Conservation (phyloP, 2,113 vertebrate genomes). For the Pelusios castaneus region DNA sequence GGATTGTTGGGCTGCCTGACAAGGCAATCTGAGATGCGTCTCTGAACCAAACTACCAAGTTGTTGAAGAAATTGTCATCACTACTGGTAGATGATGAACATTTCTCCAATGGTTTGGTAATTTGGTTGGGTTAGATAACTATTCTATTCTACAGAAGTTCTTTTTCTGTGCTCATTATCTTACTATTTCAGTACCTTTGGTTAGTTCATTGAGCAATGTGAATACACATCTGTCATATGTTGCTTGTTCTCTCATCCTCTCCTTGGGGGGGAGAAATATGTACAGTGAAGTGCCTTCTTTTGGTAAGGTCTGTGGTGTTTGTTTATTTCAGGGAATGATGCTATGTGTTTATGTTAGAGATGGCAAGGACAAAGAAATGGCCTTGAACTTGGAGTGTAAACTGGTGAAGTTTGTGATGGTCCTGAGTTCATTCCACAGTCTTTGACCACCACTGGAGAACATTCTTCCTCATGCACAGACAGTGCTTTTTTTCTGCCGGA, state of each 20-base stretch:
- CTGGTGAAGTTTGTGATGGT: too few relatives aligned
- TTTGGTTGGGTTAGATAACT: neutral
- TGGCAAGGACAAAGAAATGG: neutral
- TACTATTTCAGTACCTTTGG: too few relatives aligned
- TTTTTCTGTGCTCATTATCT: too few relatives aligned
- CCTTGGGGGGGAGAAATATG: neutral
- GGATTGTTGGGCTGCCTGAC: neutral
- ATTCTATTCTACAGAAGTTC: too few relatives aligned
- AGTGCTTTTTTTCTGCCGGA: too few relatives aligned
- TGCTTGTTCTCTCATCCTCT: neutral
- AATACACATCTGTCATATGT: too few relatives aligned
- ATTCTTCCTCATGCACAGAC: too few relatives aligned
- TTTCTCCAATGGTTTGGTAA: neutral
- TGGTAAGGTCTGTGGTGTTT: neutral
- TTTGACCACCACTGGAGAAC: neutral
- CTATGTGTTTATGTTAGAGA: neutral
- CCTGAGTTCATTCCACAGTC: too few relatives aligned
- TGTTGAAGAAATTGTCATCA: neutral
- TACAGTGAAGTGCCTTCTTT: neutral
- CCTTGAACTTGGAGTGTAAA: neutral
- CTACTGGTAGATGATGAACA: neutral
- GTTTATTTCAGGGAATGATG: neutral
- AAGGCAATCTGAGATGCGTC: neutral
- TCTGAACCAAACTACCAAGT: neutral
- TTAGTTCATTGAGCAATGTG: too few relatives aligned